Percentiles rank a stretch among this genome's conserved stretches.
These are phyloP conservation scores for Neotoma lepida DNA, from an alignment of 2,113 vertebrate genomes.

Conservation along the genomic window DNA sequence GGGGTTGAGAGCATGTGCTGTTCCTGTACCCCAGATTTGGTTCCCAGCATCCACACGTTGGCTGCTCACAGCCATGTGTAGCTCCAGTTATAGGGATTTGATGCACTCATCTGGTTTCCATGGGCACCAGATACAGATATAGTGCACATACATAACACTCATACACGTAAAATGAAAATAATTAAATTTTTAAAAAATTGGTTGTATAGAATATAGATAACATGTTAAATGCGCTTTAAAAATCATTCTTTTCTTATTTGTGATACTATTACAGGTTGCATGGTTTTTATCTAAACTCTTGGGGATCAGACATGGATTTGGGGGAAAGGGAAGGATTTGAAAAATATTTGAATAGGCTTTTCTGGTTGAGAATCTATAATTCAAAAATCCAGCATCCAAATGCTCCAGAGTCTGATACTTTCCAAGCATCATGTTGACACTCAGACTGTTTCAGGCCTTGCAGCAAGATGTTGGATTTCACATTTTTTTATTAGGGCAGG, in stretches of 20 bases:
- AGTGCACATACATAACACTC: background rate
- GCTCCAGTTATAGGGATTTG: background rate
- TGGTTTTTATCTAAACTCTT: background rate
- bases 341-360: background rate
- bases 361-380: background rate
- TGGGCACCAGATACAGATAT: background rate
- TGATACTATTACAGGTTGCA: background rate
- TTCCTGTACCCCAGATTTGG: background rate
- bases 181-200: background rate
- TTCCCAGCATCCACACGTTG: background rate
- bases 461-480: background rate
- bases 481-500: background rate
- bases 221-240: background rate
- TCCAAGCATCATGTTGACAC: fast-evolving
- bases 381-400: background rate
- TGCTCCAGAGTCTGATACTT: background rate
- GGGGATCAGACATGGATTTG: background rate
- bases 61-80: background rate
- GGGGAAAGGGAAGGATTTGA: background rate
- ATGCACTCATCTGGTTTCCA: background rate
- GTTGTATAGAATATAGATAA: background rate
- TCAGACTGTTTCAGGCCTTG: background rate
- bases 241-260: background rate
- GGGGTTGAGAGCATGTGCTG: background rate
- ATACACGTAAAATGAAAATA: background rate